Base-by-base conservation (phyloP, 2,888 invertebrate species). In the Megamerina dolium region DNA sequence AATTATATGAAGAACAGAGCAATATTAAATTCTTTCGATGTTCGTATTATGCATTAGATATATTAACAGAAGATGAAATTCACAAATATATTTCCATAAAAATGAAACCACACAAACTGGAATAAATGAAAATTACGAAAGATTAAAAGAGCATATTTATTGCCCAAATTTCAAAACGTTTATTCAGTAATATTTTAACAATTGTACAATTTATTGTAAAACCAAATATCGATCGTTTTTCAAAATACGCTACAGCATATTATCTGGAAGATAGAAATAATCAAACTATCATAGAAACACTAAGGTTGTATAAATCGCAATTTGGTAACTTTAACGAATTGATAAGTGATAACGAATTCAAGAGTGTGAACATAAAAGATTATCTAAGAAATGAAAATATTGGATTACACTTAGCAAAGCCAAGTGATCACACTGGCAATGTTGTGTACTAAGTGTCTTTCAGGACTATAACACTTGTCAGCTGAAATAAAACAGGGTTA, bases 211-310 rank as follows among this genome's bases (percentile, higher is more conserved):
- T 5, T 46, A 46, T 31, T 27, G 19, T 13, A 20, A 26, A 14
- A 17, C 18, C 1, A 39, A 39, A 31, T 39, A 39, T 49, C 16
- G 49, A 51, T 12, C 16, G 29, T 26, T 52, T 51, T 42, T 50
- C 46, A n/a, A 54, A 54, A 46, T 51, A 49, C 39, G 41, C 50
- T 17, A 43, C 46, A 21, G 49, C 46, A 2, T 51, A 30, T 34
- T 45, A 41, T 27, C 40, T 52, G 14, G 49, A 51, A 17, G 49
- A 55, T 33, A 44, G 49, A 19, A 43, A 32, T 17, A 43, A 37
- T 18, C 37, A 37, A 19, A 37, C 29, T n/a, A 37, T 29, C 6
- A 37, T 37, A 2, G 37, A 37, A 18, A 37, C 26, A 37, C 29
- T n/a, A 20, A 19, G 20, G n/a, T n/a, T n/a, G n/a, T n/a, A n/a